Evolutionary conservation across 2,888 invertebrate genomes (phyloP).

Genomic region (Polymixis lichenea): DNA sequence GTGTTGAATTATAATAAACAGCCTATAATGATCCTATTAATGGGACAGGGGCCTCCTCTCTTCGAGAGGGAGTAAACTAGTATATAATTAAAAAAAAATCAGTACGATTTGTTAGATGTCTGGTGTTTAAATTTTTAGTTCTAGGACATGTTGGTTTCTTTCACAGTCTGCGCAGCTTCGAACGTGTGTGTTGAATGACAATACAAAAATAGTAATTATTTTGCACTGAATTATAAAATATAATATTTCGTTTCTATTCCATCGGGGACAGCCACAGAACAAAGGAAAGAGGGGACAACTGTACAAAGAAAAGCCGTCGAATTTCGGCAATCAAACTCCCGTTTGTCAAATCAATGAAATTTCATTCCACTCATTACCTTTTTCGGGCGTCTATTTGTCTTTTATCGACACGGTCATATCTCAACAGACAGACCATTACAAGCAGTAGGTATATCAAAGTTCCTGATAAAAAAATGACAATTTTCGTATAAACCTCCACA

Average conservation of each 20-base stretch:
- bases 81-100: too few species aligned
- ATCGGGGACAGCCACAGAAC: too few species aligned
- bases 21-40: too few species aligned
- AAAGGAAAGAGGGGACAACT: too few species aligned
- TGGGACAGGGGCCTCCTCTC: too few species aligned
- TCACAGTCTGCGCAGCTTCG: too few species aligned
- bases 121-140: too few species aligned
- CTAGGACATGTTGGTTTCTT: too few species aligned
- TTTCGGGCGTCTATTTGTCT: not conserved
- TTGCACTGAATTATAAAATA: not conserved
- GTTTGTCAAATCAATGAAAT: not conserved
- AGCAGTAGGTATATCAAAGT: slow-evolving; percentile 33
- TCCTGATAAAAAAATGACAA: slow-evolving; percentile 44
- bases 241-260: not conserved
- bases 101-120: too few species aligned
- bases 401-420: slow-evolving; percentile 12
- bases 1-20: not conserved
- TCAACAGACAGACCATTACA: slow-evolving; percentile 10
- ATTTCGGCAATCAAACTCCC: too few species aligned
- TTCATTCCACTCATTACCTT: not conserved
- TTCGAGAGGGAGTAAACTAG: too few species aligned
- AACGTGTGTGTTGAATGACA: not conserved
- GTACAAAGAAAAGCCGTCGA: not conserved
- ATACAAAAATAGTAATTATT: not conserved
- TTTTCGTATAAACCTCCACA: slow-evolving; percentile 32